Base-by-base conservation (phyloP, 2,113 vertebrate species). In the Tragelaphus scriptus region DNA sequence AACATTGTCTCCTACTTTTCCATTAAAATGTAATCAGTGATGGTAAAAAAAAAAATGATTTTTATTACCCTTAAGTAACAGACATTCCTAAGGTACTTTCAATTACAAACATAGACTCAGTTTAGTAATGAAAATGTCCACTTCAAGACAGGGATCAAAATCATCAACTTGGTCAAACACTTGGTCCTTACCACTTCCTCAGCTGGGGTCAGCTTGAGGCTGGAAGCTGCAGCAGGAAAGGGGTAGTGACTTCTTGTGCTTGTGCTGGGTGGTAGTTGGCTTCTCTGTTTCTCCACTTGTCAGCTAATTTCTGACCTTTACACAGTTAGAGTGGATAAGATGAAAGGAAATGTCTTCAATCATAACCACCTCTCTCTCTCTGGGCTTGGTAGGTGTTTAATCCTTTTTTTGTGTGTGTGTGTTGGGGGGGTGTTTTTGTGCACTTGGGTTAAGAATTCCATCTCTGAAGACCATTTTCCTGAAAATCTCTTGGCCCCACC, bases 11-110 rank as follows among this genome's bases (percentile, higher is more conserved):
- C n/a, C 47, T 85, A 58, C 55, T 14, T 61, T 95, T 28, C 26
- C 56, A 71, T 95, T 95, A 95, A 81, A 95, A 87, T 96, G 25
- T 91, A 94, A 63, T 90, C 47, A 84, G 17, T 87, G 12, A 53
- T 11, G 3, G 15, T 85, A 40, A 92, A 56, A 19, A 65, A 94
- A 55, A 25, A 55, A 91, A 25, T 30, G 26, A 58, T 91, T 94
- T 94, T 92, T 96, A 32, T 92, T 26, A 80, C 32, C 88, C 49
- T 93, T 95, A 71, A 71, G 86, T 88, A 90, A 85, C 65, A 82
- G 56, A 88, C 5, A 79, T 87, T 59, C 44, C 55, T 82, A 84
- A 91, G 19, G 16, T 87, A 82, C 56, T 81, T 89, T 63, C 88
- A 91, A 47, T 81, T 68, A 80, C 36, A 90, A 87, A 87, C 30